These are phyloP conservation scores for Hemibagrus guttatus DNA, from an alignment of 2,797 vertebrate genomes.

Conservation along the genomic window DNA sequence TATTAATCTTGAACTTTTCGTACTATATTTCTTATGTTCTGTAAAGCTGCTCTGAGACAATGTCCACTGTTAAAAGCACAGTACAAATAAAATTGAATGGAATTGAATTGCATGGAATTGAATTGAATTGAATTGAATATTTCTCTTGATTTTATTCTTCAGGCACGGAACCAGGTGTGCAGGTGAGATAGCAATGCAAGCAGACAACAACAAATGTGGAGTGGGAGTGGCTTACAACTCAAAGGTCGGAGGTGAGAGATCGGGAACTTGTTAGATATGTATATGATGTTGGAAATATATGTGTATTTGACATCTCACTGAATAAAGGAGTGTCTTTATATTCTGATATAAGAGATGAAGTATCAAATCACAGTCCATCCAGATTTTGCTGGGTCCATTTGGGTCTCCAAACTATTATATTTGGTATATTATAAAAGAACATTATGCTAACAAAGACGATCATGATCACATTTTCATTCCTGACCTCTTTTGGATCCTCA, in stretches of 20 bases:
- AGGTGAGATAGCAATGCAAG: slow-evolving; percentile 97
- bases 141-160: slow-evolving; percentile 44
- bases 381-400: neutral
- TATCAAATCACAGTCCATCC: neutral
- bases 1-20: too few species aligned
- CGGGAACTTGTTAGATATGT: too few species aligned
- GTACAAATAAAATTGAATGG: too few species aligned
- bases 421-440: neutral
- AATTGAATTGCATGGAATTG: too few species aligned
- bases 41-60: too few species aligned
- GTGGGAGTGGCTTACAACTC: slow-evolving; percentile 96
- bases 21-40: too few species aligned
- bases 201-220: slow-evolving; percentile 95
- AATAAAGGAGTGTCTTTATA: neutral
- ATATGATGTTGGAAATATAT: too few species aligned
- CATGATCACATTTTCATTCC: neutral
- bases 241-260: slow-evolving; percentile 89
- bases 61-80: too few species aligned
- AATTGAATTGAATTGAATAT: too few species aligned
- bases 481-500: slow-evolving; percentile 39
- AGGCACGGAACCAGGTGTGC: slow-evolving; percentile 97
- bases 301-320: neutral
- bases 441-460: neutral
- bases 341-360: neutral
- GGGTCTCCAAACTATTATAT: neutral